Evolutionary conservation across 2,888 invertebrate genomes (phyloP), one percentile per base, ranked within the genome.

Genomic region (Amphipoea lucens): DNA sequence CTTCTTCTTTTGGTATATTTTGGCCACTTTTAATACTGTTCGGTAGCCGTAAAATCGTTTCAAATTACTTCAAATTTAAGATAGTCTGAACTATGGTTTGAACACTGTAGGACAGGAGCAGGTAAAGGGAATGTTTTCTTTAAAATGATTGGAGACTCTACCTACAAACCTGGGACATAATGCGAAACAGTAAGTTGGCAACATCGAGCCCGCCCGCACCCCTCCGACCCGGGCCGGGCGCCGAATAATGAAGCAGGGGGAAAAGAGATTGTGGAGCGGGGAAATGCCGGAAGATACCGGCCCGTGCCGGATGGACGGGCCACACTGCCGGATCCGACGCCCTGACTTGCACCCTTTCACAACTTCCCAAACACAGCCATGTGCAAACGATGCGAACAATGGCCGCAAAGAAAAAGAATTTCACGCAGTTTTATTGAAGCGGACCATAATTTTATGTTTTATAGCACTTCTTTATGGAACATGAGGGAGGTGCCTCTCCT

Each of bases 161-260:
- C 78, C 87, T n/a, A 29, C 17, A 14, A 63, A 72, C 78, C 0
- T 4, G 54, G 82, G 74, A 83, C 48, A 45, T 6, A 14, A 62
- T 75, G 17, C 74, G 20, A 72, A 76, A 57, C 60, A 63, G 23
- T 51, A 65, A 48, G 29, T 77, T 94, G 92, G 95, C 94, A 95
- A 93, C 93, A 93, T 91, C 81, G 76, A 48, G 78, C 89, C 90
- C 94, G 89, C 94, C 95, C 95, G 92, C 93, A 90, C 95, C 96
- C 95, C 95, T 94, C 89, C 96, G 95, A 95, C 96, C 96, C 93
- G 92, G 92, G 92, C 89, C 90, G 90, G 92, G 92, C 90, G 90
- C 90, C 92, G 92, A 92, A 94, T 95, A 95, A 95, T 94, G 94
- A 94, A 94, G 92, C 94, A 91, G 91, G 94, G 94, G 93, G 92